A percentile compares a stretch with the other conserved stretches of the same genome.
phyloP scores from a whole-genome alignment of 2,113 vertebrate genomes.

The Porphyrio hochstetteri region DNA sequence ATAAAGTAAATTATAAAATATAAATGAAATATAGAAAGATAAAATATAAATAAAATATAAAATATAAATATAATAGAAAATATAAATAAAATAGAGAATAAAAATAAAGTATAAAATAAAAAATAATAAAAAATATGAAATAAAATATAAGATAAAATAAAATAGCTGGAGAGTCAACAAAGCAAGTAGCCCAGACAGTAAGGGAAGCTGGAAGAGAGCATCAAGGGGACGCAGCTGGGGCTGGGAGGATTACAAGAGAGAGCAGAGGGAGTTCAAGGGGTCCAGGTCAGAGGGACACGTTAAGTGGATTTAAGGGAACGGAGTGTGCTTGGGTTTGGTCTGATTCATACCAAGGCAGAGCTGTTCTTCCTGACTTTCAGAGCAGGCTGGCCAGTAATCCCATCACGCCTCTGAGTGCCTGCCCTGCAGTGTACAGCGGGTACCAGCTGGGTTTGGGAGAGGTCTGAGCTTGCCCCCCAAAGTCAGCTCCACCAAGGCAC shows the following conservation, averaged over 20 bases:
- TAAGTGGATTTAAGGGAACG: conserved; percentile 11
- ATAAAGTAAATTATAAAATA: too few species aligned
- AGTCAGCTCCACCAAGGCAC: accelerated
- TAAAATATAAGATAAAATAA: too few species aligned
- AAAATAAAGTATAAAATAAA: too few species aligned
- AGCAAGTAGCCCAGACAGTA: background rate
- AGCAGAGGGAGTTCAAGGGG: conserved; percentile 26
- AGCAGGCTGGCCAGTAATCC: background rate
- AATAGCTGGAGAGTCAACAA: background rate
- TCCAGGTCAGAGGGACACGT: background rate
- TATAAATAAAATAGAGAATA: too few species aligned
- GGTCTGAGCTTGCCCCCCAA: background rate
- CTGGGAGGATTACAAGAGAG: background rate
- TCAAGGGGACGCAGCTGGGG: background rate
- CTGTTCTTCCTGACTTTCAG: background rate
- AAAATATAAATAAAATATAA: too few species aligned
- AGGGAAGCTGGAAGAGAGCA: background rate
- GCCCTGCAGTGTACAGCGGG: background rate
- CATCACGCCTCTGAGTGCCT: accelerated
- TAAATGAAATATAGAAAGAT: too few species aligned
- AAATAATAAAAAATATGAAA: too few species aligned
- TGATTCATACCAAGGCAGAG: background rate
- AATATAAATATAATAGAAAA: too few species aligned
- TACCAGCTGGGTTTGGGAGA: accelerated
- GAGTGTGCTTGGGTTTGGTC: background rate